Evolutionary conservation across 2,113 vertebrate species (phyloP).

Genomic region (Python bivittatus): DNA sequence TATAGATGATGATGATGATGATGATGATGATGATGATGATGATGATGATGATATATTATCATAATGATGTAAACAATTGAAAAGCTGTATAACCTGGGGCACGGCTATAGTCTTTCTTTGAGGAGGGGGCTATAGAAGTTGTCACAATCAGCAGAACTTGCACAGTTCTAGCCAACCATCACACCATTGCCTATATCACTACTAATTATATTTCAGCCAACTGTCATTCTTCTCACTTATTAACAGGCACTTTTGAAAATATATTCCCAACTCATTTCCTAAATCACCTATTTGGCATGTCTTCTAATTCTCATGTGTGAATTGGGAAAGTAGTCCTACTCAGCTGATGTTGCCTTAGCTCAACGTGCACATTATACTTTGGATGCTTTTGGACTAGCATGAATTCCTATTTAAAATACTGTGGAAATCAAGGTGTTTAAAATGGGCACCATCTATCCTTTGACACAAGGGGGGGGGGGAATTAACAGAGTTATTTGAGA

Average conservation of each 20-base stretch:
- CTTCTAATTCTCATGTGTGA: neutral
- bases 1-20: neutral
- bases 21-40: too few relatives aligned
- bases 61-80: neutral
- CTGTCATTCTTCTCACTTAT: neutral
- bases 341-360: neutral
- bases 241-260: neutral
- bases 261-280: rapidly evolving
- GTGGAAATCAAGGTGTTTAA: neutral
- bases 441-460: neutral
- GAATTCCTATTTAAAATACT: neutral
- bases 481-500: slow-evolving; percentile 21
- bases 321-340: neutral
- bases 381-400: neutral
- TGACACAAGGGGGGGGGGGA: neutral
- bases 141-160: neutral
- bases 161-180: neutral
- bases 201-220: neutral
- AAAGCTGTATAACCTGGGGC: neutral
- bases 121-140: neutral
- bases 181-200: neutral
- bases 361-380: rapidly evolving
- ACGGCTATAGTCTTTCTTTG: neutral
- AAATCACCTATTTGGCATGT: neutral
- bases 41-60: neutral